phyloP scores from a whole-genome alignment of 2,113 vertebrate genomes.

The Cyanoliseus patagonus region DNA sequence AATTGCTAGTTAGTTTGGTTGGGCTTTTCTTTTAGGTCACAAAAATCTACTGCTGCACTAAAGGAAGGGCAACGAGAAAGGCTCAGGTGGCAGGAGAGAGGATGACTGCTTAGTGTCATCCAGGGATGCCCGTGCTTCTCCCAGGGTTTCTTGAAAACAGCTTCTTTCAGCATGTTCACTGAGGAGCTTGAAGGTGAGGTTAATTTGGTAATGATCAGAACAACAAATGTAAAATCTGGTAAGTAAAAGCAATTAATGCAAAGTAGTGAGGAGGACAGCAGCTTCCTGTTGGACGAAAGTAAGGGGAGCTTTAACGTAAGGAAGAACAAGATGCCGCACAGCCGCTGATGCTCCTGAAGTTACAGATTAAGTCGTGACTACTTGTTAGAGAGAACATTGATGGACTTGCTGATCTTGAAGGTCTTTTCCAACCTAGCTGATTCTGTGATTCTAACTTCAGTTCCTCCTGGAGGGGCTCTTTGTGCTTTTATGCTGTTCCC shows the following conservation, averaged over 20 bases:
- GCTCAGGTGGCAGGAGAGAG: background rate
- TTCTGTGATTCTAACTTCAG: background rate
- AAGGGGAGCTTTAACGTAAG: constrained; percentile 42
- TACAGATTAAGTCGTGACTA: background rate
- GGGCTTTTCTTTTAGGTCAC: background rate
- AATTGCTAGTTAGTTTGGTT: background rate
- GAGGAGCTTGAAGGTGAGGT: constrained; percentile 62
- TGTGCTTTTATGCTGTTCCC: background rate
- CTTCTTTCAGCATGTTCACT: background rate
- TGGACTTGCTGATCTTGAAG: background rate
- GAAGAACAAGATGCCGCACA: constrained; percentile 11
- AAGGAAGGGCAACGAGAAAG: background rate
- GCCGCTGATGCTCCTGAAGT: background rate
- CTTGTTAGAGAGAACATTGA: background rate
- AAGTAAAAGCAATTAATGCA: constrained; percentile 63
- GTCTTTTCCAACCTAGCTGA: background rate
- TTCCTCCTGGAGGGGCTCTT: background rate
- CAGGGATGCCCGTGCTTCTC: background rate
- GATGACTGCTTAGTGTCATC: background rate
- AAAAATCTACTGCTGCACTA: background rate
- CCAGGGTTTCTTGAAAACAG: background rate
- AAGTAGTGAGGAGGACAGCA: constrained; percentile 12
- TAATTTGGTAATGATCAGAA: constrained; percentile 69
- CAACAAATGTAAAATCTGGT: constrained; percentile 58
- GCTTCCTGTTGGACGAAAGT: constrained; percentile 26